phyloP scores from a whole-genome alignment of 2,113 vertebrate genomes.

The Oryzias melastigma region DNA sequence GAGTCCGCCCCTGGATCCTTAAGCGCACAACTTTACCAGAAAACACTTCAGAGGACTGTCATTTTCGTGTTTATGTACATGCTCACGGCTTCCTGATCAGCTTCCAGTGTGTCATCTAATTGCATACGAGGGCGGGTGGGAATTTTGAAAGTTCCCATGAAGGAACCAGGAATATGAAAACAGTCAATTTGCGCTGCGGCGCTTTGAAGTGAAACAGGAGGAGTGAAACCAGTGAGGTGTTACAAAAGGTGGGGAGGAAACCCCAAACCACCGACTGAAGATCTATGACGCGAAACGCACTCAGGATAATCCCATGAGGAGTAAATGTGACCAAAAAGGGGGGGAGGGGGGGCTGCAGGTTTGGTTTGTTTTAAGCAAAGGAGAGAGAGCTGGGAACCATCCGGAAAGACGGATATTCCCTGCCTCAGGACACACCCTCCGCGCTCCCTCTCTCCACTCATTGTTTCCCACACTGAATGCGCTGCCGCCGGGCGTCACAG shows the following conservation, averaged over 20 bases:
- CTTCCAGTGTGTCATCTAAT: constrained; percentile 1
- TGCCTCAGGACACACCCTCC: constrained; percentile 77
- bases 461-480: constrained; percentile 61
- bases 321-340: constrained; percentile 27
- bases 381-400: constrained; percentile 43
- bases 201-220: constrained; percentile 62
- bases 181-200: constrained; percentile 49
- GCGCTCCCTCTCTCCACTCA: constrained; percentile 41
- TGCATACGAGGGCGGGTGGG: constrained; percentile 3
- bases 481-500: constrained; percentile 51
- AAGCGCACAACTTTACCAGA: too few species aligned
- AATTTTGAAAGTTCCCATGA: constrained; percentile 13
- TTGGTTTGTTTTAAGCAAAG: not conserved
- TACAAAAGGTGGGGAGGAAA: constrained; percentile 27
- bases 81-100: too few species aligned
- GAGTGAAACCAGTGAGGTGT: constrained; percentile 22
- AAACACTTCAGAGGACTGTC: too few species aligned
- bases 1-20: too few species aligned
- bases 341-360: constrained; percentile 11
- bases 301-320: constrained; percentile 1
- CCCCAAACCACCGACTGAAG: constrained; percentile 5
- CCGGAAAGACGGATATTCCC: constrained; percentile 66
- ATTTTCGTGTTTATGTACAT: too few species aligned
- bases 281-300: constrained; percentile 19
- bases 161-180: constrained; percentile 22